Base-by-base conservation (phyloP, 1,140 invertebrate species). In the Chrysomallon squamiferum region DNA sequence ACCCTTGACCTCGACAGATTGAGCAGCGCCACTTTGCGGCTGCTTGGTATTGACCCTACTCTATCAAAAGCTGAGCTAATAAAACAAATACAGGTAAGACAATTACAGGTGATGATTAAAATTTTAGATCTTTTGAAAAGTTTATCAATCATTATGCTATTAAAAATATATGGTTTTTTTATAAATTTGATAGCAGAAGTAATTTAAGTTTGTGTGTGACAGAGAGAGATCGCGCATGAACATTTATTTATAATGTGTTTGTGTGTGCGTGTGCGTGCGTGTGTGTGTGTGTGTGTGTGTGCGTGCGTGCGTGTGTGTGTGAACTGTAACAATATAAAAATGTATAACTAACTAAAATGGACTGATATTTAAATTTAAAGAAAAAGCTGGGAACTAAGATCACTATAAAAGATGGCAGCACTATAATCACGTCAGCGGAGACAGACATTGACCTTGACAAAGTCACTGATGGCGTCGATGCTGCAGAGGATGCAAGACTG, bases 1-100 rank as follows among this genome's bases (percentile, higher is more conserved):
- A 73, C 72, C 38, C 75, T 83, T 15, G 78, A 83, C 45, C 54
- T 83, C 7, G 70, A 67, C 32, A 81, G 81, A 25, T 25, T 83
- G 9, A 72, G 74, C 27, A 69, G 71, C 38, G 77, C 76, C 2
- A 74, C 79, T 9, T 61, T 82, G 6, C 27, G 71, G 27, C 71
- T 62, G 63, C 68, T 82, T 2, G 80, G 80, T 20, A 79, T 82
- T 29, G 80, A 82, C 59, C 77, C 77, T 0, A 74, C 47, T 15
- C 61, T 82, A 22, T 62, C 72, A 9, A 71, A 72, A 27, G 59
- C 72, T 20, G 78, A 79, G 47, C 80, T 81, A 43, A 71, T 75
- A 11, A 72, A 72, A 58, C 66, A 54, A 35, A 63, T 82, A 3
- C 78, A 78, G 74, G 80, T 80, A 62, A 33, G 57, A 27, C 25